Evolutionary conservation across 2,797 vertebrate species (phyloP), one percentile per base, ranked within the genome.

Genomic region (Gephyroberyx darwinii): DNA sequence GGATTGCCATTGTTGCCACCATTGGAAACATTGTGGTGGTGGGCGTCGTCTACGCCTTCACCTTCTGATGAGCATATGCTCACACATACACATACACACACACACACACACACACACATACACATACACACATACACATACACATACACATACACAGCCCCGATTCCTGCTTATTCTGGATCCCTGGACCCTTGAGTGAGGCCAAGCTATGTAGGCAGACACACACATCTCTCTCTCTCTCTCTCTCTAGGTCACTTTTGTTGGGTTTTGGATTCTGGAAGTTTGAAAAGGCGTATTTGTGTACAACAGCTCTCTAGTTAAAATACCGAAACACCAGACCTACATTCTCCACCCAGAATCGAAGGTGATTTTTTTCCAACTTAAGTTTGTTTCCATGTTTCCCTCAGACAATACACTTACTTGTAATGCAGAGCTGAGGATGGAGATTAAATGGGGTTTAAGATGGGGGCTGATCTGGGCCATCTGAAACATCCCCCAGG

Each of bases 1-100:
- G 98, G 98, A 98, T 99, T 74, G 98, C 97, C 78, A 97, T 99
- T 79, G 92, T 98, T 26, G 98, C 98, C 30, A 99, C 98, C 1
- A 97, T 99, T 73, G 98, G 98, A 60, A 99, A 99, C 92, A 99
- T 99, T 13, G 96, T 98, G 84, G 98, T 99, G 80, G 97, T 98
- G 13, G 97, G 98, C 33, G 91, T 99, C 8, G 98, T 99, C 76
- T 99, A 99, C 0, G 97, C 97, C 71, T 99, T 95, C 92, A 98
- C 97, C 19, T 99, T 99, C 93, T 99, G 94, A 96, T 81, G 56
- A 71, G 70, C 50, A 43, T 10, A 64, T 47, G 51, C 69, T 64
- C 14, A 4, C 4, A 37, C 16, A n/a, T 6, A 75, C 31, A 43
- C 13, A 10, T n/a, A 43, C 35, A 47, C 30, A 57, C 22, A 73